Evolutionary conservation across 1,140 invertebrate genomes (phyloP).

Genomic region (Neuroterus valhalla): DNA sequence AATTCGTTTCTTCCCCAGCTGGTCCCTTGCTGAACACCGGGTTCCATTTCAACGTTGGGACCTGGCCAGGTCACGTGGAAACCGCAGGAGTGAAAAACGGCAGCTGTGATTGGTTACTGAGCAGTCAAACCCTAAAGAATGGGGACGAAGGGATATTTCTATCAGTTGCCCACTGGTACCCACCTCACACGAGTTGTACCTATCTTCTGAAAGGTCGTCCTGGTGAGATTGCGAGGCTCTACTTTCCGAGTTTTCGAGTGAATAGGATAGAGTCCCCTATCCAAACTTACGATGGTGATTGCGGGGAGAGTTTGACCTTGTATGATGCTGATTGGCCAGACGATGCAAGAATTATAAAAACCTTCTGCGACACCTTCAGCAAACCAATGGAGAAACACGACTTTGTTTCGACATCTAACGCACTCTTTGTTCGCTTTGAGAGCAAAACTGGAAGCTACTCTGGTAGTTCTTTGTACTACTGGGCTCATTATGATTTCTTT

Average conservation of each 20-base stretch:
- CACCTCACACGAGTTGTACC: conserved; percentile 91
- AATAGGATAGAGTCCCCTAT: conserved; percentile 92
- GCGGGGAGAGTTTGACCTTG: conserved; percentile 90
- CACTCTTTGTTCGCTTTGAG: conserved; percentile 90
- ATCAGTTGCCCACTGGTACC: conserved; percentile 94
- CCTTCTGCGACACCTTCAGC: conserved; percentile 94
- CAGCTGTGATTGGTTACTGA: conserved; percentile 90
- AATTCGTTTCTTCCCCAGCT: conserved; percentile 92
- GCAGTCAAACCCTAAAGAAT: conserved; percentile 84
- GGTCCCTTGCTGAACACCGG: conserved; percentile 92
- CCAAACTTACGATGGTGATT: conserved; percentile 88
- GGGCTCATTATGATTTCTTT: conserved; percentile 95
- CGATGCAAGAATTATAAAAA: conserved; percentile 91
- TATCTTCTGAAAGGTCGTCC: conserved; percentile 89
- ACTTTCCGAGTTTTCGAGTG: conserved; percentile 92
- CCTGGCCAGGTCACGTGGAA: conserved; percentile 93
- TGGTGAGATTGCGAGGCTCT: conserved; percentile 89
- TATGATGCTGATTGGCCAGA: conserved; percentile 91
- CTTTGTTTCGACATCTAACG: conserved; percentile 89
- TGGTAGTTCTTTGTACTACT: conserved; percentile 90
- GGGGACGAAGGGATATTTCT: conserved; percentile 92
- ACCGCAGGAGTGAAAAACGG: conserved; percentile 88
- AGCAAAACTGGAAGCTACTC: conserved; percentile 94
- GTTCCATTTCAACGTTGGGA: conserved; percentile 94
- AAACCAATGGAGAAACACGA: conserved; percentile 93